Conservation (phyloP, 1,140 invertebrate species). For the Dendrolimus punctatus region DNA sequence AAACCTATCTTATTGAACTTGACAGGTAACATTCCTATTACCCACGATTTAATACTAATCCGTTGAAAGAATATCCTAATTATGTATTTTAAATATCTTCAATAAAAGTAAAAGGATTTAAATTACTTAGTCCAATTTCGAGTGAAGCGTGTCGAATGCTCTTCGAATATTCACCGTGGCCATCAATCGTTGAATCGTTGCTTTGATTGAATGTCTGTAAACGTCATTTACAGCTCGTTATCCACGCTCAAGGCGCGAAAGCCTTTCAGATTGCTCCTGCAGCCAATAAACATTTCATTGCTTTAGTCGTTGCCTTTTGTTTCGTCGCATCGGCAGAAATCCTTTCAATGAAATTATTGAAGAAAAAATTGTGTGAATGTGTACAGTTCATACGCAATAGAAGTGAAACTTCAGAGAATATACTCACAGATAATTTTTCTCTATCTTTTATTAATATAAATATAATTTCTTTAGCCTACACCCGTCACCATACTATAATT, state of each 20-base stretch:
- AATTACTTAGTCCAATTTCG: slow-evolving; percentile 16
- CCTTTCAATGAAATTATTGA: too few species aligned
- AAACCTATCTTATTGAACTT: too few species aligned
- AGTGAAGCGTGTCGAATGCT: slow-evolving; percentile 1
- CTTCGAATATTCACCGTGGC: slow-evolving; percentile 13
- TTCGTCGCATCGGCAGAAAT: slow-evolving; percentile 8
- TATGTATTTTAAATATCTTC: not conserved
- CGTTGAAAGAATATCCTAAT: not conserved
- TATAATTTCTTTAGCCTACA: too few species aligned
- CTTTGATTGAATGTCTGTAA: slow-evolving; percentile 51
- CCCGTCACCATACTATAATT: too few species aligned
- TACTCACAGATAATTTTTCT: too few species aligned
- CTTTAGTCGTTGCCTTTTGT: slow-evolving; percentile 23
- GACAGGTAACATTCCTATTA: too few species aligned
- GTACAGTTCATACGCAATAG: too few species aligned
- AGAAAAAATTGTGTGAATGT: too few species aligned
- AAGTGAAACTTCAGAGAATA: too few species aligned
- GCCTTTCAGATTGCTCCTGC: slow-evolving; percentile 17
- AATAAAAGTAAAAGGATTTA: slow-evolving; percentile 2
- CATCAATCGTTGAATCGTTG: slow-evolving; percentile 36
- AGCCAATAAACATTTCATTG: slow-evolving; percentile 53
- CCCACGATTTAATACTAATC: too few species aligned
- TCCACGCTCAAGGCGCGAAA: slow-evolving; percentile 37
- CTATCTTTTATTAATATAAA: too few species aligned
- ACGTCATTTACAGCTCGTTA: slow-evolving; percentile 56